Conservation (phyloP, 2,888 invertebrate species). For the Galerucella nymphaeae region DNA sequence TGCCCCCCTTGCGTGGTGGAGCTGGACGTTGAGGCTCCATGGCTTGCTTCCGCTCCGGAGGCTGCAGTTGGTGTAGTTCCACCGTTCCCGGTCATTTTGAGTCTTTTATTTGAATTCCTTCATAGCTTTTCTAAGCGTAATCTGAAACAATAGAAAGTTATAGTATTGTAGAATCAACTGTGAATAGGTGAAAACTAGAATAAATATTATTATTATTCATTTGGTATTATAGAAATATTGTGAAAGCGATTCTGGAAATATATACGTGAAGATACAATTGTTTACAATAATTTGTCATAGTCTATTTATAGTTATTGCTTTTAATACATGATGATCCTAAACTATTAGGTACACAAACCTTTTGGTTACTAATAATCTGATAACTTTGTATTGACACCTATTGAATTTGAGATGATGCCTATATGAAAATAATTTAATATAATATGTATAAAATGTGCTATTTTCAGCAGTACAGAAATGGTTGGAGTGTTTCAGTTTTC, state of each 20-base stretch:
- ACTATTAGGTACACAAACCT: too few relatives aligned
- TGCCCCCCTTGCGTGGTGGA: slow-evolving; percentile 46
- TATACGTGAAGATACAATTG: too few relatives aligned
- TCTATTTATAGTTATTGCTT: too few relatives aligned
- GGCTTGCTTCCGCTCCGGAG: slow-evolving; percentile 31
- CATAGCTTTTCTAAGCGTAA: slow-evolving; percentile 2
- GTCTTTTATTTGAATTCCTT: slow-evolving; percentile 10
- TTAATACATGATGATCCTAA: too few relatives aligned
- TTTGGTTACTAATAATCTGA: too few relatives aligned
- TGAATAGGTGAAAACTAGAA: too few relatives aligned
- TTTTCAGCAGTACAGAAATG: not conserved
- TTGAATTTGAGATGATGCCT: too few relatives aligned
- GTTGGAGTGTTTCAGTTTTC: not conserved
- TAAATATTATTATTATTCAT: too few relatives aligned
- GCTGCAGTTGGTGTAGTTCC: slow-evolving; percentile 12
- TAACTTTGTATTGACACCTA: too few relatives aligned
- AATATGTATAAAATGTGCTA: not conserved
- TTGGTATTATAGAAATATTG: not conserved
- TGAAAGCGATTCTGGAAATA: too few relatives aligned
- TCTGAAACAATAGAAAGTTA: slow-evolving; percentile 14
- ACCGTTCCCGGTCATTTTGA: slow-evolving; percentile 37
- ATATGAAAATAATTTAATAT: not conserved
- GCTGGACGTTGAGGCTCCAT: slow-evolving; percentile 43
- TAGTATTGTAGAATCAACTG: not conserved
- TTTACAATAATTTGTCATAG: too few relatives aligned